These are phyloP conservation scores for Tethya wilhelma DNA, from an alignment of 37 sponge, comb jelly and placozoan genomes.

Conservation along the genomic window DNA sequence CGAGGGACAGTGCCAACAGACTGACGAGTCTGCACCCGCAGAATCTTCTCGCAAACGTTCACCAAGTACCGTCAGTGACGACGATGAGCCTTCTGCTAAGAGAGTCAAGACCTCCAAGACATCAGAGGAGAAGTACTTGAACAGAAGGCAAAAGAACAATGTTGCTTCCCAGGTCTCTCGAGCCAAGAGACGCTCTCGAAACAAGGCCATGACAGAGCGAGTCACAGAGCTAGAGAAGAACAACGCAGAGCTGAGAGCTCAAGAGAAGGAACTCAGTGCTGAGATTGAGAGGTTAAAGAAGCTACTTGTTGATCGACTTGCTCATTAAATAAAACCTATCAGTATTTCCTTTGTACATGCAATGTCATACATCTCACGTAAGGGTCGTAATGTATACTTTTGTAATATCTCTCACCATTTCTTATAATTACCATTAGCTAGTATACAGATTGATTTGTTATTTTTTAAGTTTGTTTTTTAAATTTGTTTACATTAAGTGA, in stretches of 20 bases:
- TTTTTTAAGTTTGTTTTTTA: no score
- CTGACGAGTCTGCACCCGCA: no score
- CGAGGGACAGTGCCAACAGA: no score
- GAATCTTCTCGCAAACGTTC: background rate
- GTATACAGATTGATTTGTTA: no score
- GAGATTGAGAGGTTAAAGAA: constrained; percentile 54
- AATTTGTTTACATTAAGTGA: no score
- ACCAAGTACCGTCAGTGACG: background rate
- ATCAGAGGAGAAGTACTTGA: constrained; percentile 10
- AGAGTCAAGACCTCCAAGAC: background rate
- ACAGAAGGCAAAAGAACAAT: constrained; percentile 65
- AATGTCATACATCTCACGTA: no score
- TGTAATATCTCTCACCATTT: background rate
- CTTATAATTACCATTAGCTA: no score
- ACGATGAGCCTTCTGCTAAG: background rate
- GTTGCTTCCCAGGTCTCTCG: constrained; percentile 59
- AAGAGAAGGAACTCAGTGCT: constrained; percentile 29
- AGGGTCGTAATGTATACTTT: no score
- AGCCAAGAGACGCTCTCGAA: constrained; percentile 38
- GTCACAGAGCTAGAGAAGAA: constrained; percentile 45
- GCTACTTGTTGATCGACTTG: constrained; percentile 32
- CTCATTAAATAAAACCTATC: no score
- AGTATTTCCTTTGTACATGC: no score
- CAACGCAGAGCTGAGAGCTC: constrained; percentile 34
- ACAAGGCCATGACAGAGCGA: constrained; percentile 8